Percentiles rank a stretch among this genome's conserved stretches.
Evolutionary conservation across 2,888 invertebrate species (phyloP).

Genomic region (Drosophila rellima): DNA sequence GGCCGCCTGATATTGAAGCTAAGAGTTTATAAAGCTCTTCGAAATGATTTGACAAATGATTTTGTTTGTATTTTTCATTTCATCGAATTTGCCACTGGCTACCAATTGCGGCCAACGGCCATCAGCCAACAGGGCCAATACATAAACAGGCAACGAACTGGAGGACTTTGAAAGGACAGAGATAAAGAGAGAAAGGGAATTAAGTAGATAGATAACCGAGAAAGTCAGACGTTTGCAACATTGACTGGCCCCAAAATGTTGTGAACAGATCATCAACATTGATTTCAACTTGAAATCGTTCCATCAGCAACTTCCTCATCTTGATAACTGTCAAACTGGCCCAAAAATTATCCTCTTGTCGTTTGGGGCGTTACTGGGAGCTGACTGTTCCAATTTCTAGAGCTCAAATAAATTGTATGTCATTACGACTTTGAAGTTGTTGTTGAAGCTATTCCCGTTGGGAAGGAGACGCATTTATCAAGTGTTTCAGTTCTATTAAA

Average conservation of each 20-base stretch:
- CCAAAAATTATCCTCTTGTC: slow-evolving; percentile 38
- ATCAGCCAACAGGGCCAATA: slow-evolving; percentile 5
- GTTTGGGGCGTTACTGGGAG: slow-evolving; percentile 23
- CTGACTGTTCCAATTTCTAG: slow-evolving; percentile 43
- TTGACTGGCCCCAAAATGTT: slow-evolving; percentile 56
- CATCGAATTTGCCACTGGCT: slow-evolving; percentile 67
- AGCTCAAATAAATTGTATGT: slow-evolving; percentile 70
- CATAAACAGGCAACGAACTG: slow-evolving; percentile 6
- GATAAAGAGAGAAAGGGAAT: not conserved
- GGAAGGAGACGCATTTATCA: slow-evolving; percentile 39
- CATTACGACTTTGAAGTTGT: slow-evolving; percentile 68
- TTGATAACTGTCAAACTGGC: slow-evolving; percentile 40
- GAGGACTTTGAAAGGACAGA: not conserved
- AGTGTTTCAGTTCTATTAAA: slow-evolving; percentile 12
- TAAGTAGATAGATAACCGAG: slow-evolving; percentile 54
- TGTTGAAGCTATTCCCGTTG: slow-evolving; percentile 11
- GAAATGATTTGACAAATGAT: slow-evolving; percentile 82
- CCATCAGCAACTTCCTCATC: slow-evolving; percentile 63
- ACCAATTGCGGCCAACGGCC: slow-evolving; percentile 53
- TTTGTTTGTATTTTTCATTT: slow-evolving; percentile 83
- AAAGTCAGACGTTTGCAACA: slow-evolving; percentile 55
- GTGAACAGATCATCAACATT: slow-evolving; percentile 74
- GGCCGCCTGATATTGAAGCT: slow-evolving; percentile 32
- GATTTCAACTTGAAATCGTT: slow-evolving; percentile 67
- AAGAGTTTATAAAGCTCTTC: slow-evolving; percentile 72